Conservation (phyloP, 2,888 invertebrate genomes). For the Neoascia interrupta region DNA sequence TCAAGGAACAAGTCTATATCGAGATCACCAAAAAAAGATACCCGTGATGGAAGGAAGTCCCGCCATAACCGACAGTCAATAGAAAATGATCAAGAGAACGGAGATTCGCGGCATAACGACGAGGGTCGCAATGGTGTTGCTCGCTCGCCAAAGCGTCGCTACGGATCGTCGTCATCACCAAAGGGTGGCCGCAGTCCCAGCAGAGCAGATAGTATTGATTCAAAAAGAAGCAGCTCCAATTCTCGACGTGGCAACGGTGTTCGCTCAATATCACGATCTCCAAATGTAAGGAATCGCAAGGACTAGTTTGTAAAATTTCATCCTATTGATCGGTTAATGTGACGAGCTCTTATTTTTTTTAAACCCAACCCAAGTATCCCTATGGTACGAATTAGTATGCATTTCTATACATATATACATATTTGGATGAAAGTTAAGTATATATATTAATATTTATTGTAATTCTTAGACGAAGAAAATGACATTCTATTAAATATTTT, state of each 20-base stretch:
- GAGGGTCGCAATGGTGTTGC: conserved; percentile 35
- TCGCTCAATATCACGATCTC: conserved; percentile 43
- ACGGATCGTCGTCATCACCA: conserved; percentile 46
- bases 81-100: conserved; percentile 45
- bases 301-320: too few relatives aligned
- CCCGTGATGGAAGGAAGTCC: conserved; percentile 36
- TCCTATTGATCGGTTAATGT: too few relatives aligned
- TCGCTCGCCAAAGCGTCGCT: conserved; percentile 39
- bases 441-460: too few relatives aligned
- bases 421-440: too few relatives aligned
- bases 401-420: too few relatives aligned
- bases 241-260: conserved; percentile 26
- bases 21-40: conserved; percentile 79
- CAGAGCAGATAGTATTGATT: conserved; percentile 44
- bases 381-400: too few relatives aligned
- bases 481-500: too few relatives aligned
- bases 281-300: conserved; percentile 42
- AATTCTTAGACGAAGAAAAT: too few relatives aligned
- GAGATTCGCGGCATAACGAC: conserved; percentile 21
- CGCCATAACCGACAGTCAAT: conserved; percentile 19
- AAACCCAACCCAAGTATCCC: too few relatives aligned
- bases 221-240: conserved; percentile 50
- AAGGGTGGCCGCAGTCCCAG: conserved; percentile 34
- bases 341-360: too few relatives aligned
- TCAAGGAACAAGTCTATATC: conserved; percentile 70